These are phyloP conservation scores for Cyrtodaria siliqua DNA, from an alignment of 2,888 invertebrate genomes.

Conservation along the genomic window DNA sequence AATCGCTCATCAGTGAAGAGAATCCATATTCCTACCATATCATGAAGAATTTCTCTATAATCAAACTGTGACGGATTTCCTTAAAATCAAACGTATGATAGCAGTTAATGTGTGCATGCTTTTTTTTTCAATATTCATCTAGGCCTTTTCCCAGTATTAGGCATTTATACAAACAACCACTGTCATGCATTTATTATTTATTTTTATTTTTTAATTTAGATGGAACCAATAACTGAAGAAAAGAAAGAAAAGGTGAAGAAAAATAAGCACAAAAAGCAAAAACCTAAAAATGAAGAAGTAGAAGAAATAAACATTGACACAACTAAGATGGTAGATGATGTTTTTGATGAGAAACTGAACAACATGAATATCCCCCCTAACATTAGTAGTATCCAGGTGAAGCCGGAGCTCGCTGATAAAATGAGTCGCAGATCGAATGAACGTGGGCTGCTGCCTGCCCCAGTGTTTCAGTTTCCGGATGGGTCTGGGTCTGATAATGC, in stretches of 20 bases:
- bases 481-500: conserved; percentile 21
- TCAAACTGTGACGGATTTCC: no score
- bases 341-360: background rate
- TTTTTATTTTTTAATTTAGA: no score
- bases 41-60: no score
- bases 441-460: background rate
- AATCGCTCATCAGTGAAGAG: no score
- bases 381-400: background rate
- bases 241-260: conserved; percentile 1
- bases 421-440: background rate
- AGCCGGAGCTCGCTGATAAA: conserved; percentile 4
- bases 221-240: conserved; percentile 17
- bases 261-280: conserved; percentile 23
- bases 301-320: background rate
- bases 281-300: conserved; percentile 13
- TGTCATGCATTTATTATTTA: no score
- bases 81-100: no score
- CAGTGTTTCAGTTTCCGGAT: conserved; percentile 10
- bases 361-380: conserved; percentile 19
- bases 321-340: no score
- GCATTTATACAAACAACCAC: no score
- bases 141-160: no score
- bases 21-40: no score
- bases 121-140: no score
- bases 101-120: no score